Conservation (phyloP, 2,797 vertebrate genomes). For the Catostomus latipinnis region DNA sequence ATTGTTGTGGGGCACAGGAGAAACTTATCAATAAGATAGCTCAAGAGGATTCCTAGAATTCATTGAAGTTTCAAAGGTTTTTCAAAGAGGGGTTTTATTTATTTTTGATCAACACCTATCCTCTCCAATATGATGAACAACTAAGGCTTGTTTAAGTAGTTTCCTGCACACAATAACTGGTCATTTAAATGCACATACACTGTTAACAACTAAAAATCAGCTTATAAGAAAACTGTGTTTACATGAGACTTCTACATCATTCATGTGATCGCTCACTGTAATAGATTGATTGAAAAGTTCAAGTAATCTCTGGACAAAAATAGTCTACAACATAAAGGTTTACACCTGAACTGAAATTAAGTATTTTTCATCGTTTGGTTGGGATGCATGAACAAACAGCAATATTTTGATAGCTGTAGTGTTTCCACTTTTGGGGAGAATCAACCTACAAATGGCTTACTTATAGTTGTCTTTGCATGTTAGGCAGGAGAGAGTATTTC, state of each 20-base stretch:
- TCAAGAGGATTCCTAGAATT: neutral
- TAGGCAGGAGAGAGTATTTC: too few relatives aligned
- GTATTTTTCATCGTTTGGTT: too few relatives aligned
- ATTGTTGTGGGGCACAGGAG: neutral
- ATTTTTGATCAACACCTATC: neutral
- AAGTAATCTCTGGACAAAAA: neutral
- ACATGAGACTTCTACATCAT: too few relatives aligned
- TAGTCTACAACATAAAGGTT: neutral
- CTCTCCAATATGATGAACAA: neutral
- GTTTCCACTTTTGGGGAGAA: too few relatives aligned
- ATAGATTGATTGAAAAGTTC: neutral
- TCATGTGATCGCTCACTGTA: too few relatives aligned
- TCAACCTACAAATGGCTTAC: too few relatives aligned
- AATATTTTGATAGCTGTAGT: too few relatives aligned
- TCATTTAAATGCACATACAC: neutral
- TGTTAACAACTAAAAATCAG: too few relatives aligned
- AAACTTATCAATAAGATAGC: constrained; percentile 1
- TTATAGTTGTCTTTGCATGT: too few relatives aligned
- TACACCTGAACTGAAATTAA: neutral
- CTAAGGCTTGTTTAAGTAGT: neutral
- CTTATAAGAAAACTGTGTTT: too few relatives aligned
- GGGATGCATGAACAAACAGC: too few relatives aligned
- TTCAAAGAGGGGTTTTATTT: neutral
- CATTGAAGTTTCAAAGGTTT: constrained; percentile 4
- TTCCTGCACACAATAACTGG: neutral